phyloP scores from a whole-genome alignment of 2,113 vertebrate species.

The Gnathonemus echidnorhynchus region DNA sequence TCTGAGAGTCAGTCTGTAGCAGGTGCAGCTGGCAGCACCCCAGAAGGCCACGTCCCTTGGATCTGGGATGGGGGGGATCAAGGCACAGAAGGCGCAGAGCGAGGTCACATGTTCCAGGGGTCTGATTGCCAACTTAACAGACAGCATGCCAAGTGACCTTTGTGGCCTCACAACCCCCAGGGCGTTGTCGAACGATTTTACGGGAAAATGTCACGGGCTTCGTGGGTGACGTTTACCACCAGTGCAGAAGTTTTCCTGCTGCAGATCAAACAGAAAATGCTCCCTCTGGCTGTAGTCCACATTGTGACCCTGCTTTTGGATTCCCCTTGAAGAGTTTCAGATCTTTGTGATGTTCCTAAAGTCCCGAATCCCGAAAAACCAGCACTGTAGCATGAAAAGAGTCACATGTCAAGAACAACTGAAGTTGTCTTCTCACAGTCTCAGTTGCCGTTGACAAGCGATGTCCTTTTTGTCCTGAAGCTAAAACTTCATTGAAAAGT shows the following conservation, averaged over 20 bases:
- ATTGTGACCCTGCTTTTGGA: neutral
- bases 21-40: constrained; percentile 17
- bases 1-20: constrained; percentile 35
- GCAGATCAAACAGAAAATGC: neutral
- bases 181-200: neutral
- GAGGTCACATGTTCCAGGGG: neutral
- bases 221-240: neutral
- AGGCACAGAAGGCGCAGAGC: neutral
- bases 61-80: neutral
- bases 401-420: neutral
- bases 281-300: neutral
- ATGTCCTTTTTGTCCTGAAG: constrained; percentile 4
- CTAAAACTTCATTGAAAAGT: neutral
- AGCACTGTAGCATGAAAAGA: neutral
- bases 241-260: neutral
- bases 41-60: neutral
- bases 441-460: neutral
- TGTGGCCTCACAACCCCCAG: neutral
- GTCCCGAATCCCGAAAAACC: neutral
- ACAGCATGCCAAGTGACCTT: neutral
- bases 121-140: neutral
- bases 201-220: neutral
- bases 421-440: neutral
- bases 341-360: neutral
- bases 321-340: neutral